Evolutionary conservation across 2,113 vertebrate species (phyloP).

Genomic region (Rhinogobius similis): DNA sequence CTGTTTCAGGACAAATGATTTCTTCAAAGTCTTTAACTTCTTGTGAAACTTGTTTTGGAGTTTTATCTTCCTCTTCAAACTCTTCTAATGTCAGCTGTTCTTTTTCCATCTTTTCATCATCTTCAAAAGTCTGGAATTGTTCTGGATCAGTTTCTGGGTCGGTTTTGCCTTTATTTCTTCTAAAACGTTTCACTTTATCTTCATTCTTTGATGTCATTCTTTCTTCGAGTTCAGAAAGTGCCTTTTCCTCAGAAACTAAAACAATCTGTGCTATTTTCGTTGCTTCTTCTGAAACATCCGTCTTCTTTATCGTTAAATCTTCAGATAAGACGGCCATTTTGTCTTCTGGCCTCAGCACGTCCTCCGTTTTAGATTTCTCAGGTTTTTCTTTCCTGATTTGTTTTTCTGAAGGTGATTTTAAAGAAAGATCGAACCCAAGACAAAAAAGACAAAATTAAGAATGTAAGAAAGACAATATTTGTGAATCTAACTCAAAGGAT

Average conservation of each 20-base stretch:
- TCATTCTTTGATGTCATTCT: background rate
- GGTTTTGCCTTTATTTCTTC: background rate
- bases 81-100: background rate
- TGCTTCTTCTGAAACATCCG: background rate
- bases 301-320: background rate
- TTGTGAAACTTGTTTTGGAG: background rate
- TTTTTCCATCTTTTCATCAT: background rate
- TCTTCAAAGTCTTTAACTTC: background rate
- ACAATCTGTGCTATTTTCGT: background rate
- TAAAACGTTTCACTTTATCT: background rate
- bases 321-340: background rate
- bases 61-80: background rate
- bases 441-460: slow-evolving; percentile 4
- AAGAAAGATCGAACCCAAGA: slow-evolving; percentile 12
- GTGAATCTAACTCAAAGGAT: background rate
- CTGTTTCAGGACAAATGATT: background rate
- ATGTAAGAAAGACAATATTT: background rate
- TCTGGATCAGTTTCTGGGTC: background rate
- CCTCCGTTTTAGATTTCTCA: background rate
- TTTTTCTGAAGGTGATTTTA: background rate
- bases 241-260: too few relatives aligned
- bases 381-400: background rate
- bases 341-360: background rate
- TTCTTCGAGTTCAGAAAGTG: too few relatives aligned
- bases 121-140: background rate